phyloP scores from a whole-genome alignment of 2,113 vertebrate species.

The Zosterops japonicus region DNA sequence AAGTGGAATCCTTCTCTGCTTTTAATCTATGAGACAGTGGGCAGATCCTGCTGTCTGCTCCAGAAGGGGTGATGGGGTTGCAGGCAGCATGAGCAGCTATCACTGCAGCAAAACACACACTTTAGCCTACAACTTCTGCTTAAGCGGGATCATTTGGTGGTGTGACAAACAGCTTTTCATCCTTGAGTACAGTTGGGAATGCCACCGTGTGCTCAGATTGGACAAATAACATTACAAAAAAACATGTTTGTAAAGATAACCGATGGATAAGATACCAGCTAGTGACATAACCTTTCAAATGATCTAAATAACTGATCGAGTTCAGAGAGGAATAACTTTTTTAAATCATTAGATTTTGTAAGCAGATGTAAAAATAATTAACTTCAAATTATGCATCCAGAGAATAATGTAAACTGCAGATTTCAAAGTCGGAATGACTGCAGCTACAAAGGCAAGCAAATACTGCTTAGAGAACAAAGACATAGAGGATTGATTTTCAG shows the following conservation, averaged over 20 bases:
- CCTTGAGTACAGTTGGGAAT: not conserved
- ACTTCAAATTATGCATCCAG: constrained; percentile 41
- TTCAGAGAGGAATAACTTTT: constrained; percentile 6
- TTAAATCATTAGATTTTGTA: constrained; percentile 43
- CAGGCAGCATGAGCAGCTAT: not conserved
- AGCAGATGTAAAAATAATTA: constrained; percentile 47
- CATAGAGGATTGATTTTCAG: not conserved
- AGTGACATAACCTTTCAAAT: not conserved
- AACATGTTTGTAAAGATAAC: not conserved
- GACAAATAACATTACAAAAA: not conserved
- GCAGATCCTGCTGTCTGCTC: not conserved
- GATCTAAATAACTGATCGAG: not conserved
- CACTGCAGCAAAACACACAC: not conserved
- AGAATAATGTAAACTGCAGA: not conserved
- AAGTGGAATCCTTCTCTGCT: not conserved
- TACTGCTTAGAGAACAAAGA: not conserved
- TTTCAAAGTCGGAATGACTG: not conserved
- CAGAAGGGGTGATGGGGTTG: not conserved
- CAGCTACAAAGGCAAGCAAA: not conserved
- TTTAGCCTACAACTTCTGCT: not conserved
- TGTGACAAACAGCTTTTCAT: not conserved
- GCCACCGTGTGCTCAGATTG: not conserved
- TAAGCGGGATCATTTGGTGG: not conserved
- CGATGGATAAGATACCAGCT: not conserved
- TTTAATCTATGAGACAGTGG: not conserved